phyloP scores from a whole-genome alignment of 2,797 vertebrate genomes.

The Hydrocynus forskahlii region DNA sequence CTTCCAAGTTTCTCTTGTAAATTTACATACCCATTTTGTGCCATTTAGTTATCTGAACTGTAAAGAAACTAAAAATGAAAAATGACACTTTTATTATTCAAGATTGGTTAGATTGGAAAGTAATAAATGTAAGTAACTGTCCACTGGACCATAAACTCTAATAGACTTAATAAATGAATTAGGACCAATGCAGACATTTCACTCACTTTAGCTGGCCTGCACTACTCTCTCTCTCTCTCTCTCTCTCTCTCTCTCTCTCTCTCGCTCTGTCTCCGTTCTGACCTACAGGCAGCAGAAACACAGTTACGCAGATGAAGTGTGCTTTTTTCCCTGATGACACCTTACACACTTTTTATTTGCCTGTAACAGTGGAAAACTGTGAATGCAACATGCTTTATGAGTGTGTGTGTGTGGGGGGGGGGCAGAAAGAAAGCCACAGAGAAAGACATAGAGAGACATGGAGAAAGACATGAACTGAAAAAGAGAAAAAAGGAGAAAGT shows the following conservation, averaged over 20 bases:
- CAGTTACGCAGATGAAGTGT: slow-evolving; percentile 3
- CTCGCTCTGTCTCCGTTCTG: background rate
- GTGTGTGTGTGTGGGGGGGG: slow-evolving; percentile 10
- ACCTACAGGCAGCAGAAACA: background rate
- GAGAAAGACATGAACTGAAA: background rate
- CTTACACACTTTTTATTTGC: slow-evolving; percentile 31
- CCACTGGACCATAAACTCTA: slow-evolving; percentile 77
- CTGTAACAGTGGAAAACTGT: slow-evolving; percentile 7
- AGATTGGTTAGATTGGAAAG: slow-evolving; percentile 63
- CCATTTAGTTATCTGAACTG: slow-evolving; percentile 44
- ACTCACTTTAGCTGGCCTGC: background rate
- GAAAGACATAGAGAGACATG: background rate
- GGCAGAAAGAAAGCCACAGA: too few species aligned
- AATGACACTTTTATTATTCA: slow-evolving; percentile 50
- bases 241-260: background rate
- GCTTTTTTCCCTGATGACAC: slow-evolving; percentile 2
- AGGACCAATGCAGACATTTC: slow-evolving; percentile 34
- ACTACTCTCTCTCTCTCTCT: background rate
- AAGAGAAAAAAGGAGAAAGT: too few species aligned
- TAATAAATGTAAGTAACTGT: slow-evolving; percentile 74
- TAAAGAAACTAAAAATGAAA: slow-evolving; percentile 45
- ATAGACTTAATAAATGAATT: slow-evolving; percentile 76
- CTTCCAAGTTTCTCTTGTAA: slow-evolving; percentile 30
- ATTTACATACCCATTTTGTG: slow-evolving; percentile 44
- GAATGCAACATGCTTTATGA: background rate